These are phyloP conservation scores for Lepidochitona cinerea DNA, from an alignment of 2,888 invertebrate genomes.

Conservation along the genomic window DNA sequence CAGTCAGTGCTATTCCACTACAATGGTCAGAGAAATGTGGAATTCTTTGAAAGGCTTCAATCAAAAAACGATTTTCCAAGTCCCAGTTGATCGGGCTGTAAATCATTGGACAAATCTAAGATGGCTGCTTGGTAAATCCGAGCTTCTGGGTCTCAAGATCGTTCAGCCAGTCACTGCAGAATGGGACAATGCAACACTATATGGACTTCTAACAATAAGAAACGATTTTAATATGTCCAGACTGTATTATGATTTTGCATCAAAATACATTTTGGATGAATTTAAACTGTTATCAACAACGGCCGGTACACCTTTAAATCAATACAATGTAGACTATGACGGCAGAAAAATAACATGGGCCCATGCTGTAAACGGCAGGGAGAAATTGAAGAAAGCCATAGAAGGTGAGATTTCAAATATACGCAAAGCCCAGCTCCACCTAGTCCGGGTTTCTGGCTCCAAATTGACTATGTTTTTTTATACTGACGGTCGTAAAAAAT, in stretches of 20 bases:
- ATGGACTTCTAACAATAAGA: conserved; percentile 36
- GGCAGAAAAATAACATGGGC: conserved; percentile 85
- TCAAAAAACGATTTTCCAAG: conserved; percentile 23
- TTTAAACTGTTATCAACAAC: conserved; percentile 33
- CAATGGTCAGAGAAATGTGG: conserved; percentile 75
- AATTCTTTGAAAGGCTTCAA: conserved; percentile 49
- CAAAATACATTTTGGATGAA: conserved; percentile 18
- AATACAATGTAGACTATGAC: conserved; percentile 76
- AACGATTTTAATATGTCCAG: conserved; percentile 38
- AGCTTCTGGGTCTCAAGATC: conserved; percentile 28
- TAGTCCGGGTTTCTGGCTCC: no score
- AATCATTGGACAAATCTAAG: conserved; percentile 37
- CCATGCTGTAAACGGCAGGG: conserved; percentile 85
- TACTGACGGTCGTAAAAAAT: no score
- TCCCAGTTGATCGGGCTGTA: conserved; percentile 16
- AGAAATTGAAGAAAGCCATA: conserved; percentile 77
- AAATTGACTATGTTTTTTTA: no score
- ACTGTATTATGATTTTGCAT: conserved; percentile 40
- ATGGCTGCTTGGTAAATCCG: conserved; percentile 33
- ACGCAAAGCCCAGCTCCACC: no score
- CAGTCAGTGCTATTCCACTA: conserved; percentile 47
- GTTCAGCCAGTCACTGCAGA: conserved; percentile 13
- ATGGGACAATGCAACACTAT: conserved; percentile 21
- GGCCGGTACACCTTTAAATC: conserved; percentile 54
- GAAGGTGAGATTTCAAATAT: no score